phyloP scores from a whole-genome alignment of 37 sponge, comb jelly and placozoan species.

The Sycon ciliatum region DNA sequence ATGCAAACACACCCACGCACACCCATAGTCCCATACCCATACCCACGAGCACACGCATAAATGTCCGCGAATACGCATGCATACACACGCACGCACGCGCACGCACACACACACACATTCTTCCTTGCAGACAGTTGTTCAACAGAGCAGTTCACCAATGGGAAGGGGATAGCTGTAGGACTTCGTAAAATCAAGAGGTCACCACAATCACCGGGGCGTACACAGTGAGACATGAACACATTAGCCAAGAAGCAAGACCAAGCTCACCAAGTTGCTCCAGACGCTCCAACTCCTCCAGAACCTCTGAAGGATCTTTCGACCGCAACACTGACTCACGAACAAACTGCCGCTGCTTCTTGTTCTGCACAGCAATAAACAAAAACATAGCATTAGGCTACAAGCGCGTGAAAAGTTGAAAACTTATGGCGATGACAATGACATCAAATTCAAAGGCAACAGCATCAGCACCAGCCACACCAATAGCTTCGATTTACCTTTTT shows the following conservation, averaged over 20 bases:
- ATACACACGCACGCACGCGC: background rate
- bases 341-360: constrained; percentile 79
- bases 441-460: background rate
- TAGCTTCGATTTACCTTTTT: constrained; percentile 54
- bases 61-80: background rate
- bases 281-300: constrained; percentile 71
- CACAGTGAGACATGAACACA: background rate
- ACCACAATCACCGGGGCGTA: background rate
- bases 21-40: background rate
- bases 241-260: background rate
- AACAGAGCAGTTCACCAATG: too few relatives aligned
- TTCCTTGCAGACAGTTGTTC: background rate
- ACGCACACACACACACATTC: background rate
- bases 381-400: background rate
- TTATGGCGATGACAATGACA: background rate
- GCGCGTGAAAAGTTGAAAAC: background rate
- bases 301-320: constrained; percentile 55
- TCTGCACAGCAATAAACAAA: constrained; percentile 27
- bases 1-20: background rate
- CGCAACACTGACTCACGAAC: constrained; percentile 83
- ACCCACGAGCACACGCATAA: background rate
- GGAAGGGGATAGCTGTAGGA: too few relatives aligned
- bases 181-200: too few relatives aligned
- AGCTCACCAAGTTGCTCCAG: constrained; percentile 57
- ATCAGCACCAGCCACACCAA: background rate